A percentile compares a stretch with the other conserved stretches of the same genome.
Evolutionary conservation across 2,797 vertebrate species (phyloP).

Genomic region (Acestrorhynchus altus): DNA sequence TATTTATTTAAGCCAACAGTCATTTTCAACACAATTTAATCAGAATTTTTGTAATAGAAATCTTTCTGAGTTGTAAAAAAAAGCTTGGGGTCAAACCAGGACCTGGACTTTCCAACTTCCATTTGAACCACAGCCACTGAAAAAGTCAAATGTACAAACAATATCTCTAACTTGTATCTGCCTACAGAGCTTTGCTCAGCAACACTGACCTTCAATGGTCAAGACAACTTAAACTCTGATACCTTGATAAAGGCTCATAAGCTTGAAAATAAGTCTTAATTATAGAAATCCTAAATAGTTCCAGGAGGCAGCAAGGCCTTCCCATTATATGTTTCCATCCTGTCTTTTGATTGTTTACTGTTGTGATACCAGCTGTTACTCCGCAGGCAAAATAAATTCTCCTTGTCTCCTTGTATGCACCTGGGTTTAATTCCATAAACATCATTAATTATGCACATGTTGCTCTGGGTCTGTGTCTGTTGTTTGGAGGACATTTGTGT

Average conservation of each 20-base stretch:
- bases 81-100: no score
- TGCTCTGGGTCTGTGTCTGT: background rate
- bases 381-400: background rate
- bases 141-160: background rate
- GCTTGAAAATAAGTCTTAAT: background rate
- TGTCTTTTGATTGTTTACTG: background rate
- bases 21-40: no score
- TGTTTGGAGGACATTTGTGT: slow-evolving; percentile 21
- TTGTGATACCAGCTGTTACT: background rate
- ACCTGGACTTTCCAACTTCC: no score
- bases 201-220: background rate
- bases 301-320: background rate
- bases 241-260: background rate
- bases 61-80: no score
- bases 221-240: background rate
- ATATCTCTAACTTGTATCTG: no score
- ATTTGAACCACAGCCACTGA: no score
- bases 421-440: slow-evolving; percentile 28
- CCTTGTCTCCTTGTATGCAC: slow-evolving; percentile 10
- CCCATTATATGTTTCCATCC: background rate
- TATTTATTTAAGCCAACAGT: no score
- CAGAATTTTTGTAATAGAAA: no score
- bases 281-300: background rate
- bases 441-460: slow-evolving; percentile 35
- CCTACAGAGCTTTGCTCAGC: no score